Conservation (phyloP, 2,888 invertebrate genomes). For the Aphidoletes aphidimyza region DNA sequence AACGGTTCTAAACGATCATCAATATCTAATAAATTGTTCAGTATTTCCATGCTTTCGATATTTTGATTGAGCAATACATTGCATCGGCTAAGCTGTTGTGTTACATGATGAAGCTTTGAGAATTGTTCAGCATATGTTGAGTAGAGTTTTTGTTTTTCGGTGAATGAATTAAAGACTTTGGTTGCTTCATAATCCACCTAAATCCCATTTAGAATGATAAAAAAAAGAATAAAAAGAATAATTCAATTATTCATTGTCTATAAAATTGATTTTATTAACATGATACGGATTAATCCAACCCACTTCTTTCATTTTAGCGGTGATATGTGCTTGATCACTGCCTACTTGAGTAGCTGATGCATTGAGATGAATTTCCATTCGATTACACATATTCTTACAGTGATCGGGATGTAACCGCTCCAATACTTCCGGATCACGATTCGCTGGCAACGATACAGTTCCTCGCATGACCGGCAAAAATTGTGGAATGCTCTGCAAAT, state of each 20-base stretch:
- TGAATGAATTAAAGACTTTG: conserved; percentile 75
- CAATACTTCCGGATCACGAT: conserved; percentile 86
- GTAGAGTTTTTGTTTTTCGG: conserved; percentile 85
- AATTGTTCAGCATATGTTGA: conserved; percentile 88
- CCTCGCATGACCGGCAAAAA: conserved; percentile 94
- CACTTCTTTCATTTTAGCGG: conserved; percentile 82
- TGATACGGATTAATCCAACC: conserved; percentile 17
- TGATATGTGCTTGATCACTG: conserved; percentile 80
- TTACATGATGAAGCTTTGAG: conserved; percentile 82
- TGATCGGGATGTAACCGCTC: conserved; percentile 76
- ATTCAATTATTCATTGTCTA: conserved; percentile 9
- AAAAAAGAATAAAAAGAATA: not conserved
- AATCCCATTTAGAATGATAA: conserved; percentile 56
- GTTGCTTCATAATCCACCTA: conserved; percentile 79
- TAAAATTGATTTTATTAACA: not conserved
- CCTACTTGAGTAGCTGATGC: conserved; percentile 85
- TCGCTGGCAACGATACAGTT: conserved; percentile 84
- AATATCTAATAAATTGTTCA: conserved; percentile 84
- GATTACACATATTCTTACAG: conserved; percentile 77
- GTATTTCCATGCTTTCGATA: conserved; percentile 83
- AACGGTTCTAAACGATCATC: conserved; percentile 88
- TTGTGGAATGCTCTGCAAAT: conserved; percentile 81
- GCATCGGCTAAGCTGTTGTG: conserved; percentile 83
- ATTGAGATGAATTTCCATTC: conserved; percentile 87
- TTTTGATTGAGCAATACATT: conserved; percentile 85